These are phyloP conservation scores for Cheumatopsyche charites DNA, from an alignment of 1,140 invertebrate species.

Conservation along the genomic window DNA sequence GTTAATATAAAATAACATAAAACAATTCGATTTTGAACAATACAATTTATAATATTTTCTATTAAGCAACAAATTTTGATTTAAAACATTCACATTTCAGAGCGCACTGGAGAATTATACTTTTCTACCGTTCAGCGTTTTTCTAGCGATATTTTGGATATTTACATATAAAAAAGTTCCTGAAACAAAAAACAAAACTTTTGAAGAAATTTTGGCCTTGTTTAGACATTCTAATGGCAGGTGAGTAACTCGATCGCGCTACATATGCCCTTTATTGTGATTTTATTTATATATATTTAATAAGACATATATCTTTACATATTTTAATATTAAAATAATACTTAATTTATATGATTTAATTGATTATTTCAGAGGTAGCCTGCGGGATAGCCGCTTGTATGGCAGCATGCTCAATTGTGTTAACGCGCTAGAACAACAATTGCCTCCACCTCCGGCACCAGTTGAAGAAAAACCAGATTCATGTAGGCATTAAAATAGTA, in stretches of 20 bases:
- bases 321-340: too few species aligned
- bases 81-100: slow-evolving; percentile 65
- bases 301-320: too few species aligned
- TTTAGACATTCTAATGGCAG: slow-evolving; percentile 87
- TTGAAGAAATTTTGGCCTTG: slow-evolving; percentile 93
- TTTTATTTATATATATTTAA: too few species aligned
- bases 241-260: slow-evolving; percentile 61
- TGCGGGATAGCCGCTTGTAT: slow-evolving; percentile 64
- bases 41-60: too few species aligned
- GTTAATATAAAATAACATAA: too few species aligned
- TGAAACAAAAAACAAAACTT: slow-evolving; percentile 98
- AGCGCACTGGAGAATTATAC: slow-evolving; percentile 90
- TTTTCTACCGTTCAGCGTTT: slow-evolving; percentile 96
- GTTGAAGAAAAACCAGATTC: slow-evolving; percentile 82
- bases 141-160: slow-evolving; percentile 95
- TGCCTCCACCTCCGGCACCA: slow-evolving; percentile 74
- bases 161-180: slow-evolving; percentile 98
- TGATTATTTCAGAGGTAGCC: slow-evolving; percentile 57
- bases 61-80: too few species aligned
- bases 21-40: too few species aligned
- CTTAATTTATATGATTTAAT: background rate
- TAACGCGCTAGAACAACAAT: slow-evolving; percentile 79
- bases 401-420: slow-evolving; percentile 87
- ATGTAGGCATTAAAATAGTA: slow-evolving; percentile 66
- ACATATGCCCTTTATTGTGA: background rate